Percentiles rank a stretch among this genome's conserved stretches.
Evolutionary conservation across 2,888 invertebrate genomes (phyloP).

Genomic region (Apomyelois bistriatella): DNA sequence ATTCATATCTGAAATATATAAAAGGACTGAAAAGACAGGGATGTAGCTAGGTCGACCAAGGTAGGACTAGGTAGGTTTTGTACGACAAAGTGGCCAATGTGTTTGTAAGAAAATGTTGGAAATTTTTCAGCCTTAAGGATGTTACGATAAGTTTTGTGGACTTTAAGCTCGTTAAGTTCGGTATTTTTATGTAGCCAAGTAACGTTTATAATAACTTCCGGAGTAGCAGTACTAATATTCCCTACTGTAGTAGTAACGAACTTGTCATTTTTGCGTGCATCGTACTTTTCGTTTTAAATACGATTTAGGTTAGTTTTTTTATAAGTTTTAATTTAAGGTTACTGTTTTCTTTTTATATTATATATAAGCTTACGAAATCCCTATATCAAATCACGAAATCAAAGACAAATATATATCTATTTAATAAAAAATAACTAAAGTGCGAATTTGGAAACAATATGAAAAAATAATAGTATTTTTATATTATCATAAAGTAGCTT

Average conservation of each 20-base stretch:
- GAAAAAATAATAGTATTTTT: constrained; percentile 68
- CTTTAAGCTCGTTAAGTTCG: constrained; percentile 20
- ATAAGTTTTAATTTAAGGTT: constrained; percentile 33
- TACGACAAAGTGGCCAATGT: constrained; percentile 61
- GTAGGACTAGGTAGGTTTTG: constrained; percentile 65
- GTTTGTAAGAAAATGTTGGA: constrained; percentile 49
- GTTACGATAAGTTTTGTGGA: constrained; percentile 16
- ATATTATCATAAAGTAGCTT: constrained; percentile 57
- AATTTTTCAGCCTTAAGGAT: constrained; percentile 41
- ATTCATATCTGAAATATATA: constrained; percentile 54
- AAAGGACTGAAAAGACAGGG: constrained; percentile 74
- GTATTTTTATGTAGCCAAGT: constrained; percentile 28
- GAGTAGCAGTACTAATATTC: constrained; percentile 4
- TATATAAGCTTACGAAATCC: constrained; percentile 24
- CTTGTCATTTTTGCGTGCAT: constrained; percentile 33
- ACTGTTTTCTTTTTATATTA: constrained; percentile 35
- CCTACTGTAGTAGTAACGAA: constrained; percentile 23
- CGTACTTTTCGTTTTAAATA: constrained; percentile 43
- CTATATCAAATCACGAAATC: constrained; percentile 38
- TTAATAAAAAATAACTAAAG: constrained; percentile 42
- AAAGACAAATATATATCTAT: constrained; percentile 41
- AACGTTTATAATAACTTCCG: constrained; percentile 22
- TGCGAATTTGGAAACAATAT: constrained; percentile 64
- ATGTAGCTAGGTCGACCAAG: constrained; percentile 58
- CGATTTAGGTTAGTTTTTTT: constrained; percentile 37